A percentile compares a stretch with the other conserved stretches of the same genome.
Evolutionary conservation across 2,888 invertebrate species (phyloP).

Genomic region (Lochmaea crataegi): DNA sequence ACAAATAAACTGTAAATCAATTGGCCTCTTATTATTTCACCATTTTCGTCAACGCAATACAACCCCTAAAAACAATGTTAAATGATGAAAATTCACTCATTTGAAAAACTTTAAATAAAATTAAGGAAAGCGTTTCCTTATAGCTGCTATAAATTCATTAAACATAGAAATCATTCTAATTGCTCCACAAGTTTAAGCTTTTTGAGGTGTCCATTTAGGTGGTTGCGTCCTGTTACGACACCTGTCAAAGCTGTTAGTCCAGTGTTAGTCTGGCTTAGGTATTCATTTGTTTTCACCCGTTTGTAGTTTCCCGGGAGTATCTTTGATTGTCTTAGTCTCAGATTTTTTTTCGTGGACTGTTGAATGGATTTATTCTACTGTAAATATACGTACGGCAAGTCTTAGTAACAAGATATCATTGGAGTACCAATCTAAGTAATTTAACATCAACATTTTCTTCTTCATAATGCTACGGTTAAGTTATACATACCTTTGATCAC

Average conservation of each 20-base stretch:
- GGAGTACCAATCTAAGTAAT: neutral
- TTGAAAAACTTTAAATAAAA: neutral
- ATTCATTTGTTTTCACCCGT: neutral
- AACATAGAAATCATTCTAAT: no score
- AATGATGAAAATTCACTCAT: neutral
- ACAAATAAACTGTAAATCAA: slow-evolving; percentile 20
- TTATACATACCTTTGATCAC: no score
- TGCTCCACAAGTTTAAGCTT: no score
- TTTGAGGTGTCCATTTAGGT: no score
- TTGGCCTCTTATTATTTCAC: neutral
- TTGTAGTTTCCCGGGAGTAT: neutral
- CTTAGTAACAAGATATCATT: neutral
- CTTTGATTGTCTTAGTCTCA: neutral
- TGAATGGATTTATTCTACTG: neutral
- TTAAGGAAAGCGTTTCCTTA: neutral
- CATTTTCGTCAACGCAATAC: slow-evolving; percentile 7
- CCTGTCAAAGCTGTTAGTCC: no score
- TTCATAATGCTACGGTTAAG: no score
- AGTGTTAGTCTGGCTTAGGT: no score
- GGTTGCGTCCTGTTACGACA: no score
- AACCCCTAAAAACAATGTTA: neutral
- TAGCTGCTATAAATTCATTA: no score
- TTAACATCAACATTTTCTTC: neutral
- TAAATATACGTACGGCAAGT: neutral
- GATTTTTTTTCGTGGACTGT: neutral